Conservation (phyloP, 2,113 vertebrate genomes). For the Xiphias gladius region DNA sequence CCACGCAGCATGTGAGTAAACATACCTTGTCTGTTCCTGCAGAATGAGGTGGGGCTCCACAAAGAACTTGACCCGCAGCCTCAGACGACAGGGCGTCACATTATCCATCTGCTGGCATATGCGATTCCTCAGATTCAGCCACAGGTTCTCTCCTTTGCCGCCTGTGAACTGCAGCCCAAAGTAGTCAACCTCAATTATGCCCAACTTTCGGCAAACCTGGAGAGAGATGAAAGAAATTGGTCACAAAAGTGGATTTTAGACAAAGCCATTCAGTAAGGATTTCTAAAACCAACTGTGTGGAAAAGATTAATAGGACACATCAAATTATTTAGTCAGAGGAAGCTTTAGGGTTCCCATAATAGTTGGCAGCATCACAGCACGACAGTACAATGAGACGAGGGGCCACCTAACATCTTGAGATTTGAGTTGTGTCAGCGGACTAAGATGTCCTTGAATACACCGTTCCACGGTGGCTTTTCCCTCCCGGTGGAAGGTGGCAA, state of each 20-base stretch:
- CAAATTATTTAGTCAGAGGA: background rate
- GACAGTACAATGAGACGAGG: background rate
- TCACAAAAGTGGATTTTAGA: background rate
- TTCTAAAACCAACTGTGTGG: background rate
- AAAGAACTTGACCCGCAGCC: constrained; percentile 97
- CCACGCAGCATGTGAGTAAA: background rate
- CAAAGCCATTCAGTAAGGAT: background rate
- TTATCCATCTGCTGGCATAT: constrained; percentile 98
- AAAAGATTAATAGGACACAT: background rate
- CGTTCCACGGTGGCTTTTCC: background rate
- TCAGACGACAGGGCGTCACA: constrained; percentile 92
- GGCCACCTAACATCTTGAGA: background rate
- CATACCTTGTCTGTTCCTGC: constrained; percentile 97
- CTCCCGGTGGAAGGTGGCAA: background rate
- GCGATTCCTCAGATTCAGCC: constrained; percentile 98
- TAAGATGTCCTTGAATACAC: background rate
- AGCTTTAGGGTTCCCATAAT: background rate
- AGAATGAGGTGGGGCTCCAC: constrained; percentile 98
- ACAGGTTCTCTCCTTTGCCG: constrained; percentile 96
- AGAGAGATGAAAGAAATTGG: background rate
- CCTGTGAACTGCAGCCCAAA: constrained; percentile 97
- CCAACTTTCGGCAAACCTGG: constrained; percentile 96
- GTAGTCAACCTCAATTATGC: constrained; percentile 98
- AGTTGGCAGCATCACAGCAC: background rate
- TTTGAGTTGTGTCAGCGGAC: background rate